phyloP scores from a whole-genome alignment of 1,140 invertebrate genomes.

The Drosophila elegans region DNA sequence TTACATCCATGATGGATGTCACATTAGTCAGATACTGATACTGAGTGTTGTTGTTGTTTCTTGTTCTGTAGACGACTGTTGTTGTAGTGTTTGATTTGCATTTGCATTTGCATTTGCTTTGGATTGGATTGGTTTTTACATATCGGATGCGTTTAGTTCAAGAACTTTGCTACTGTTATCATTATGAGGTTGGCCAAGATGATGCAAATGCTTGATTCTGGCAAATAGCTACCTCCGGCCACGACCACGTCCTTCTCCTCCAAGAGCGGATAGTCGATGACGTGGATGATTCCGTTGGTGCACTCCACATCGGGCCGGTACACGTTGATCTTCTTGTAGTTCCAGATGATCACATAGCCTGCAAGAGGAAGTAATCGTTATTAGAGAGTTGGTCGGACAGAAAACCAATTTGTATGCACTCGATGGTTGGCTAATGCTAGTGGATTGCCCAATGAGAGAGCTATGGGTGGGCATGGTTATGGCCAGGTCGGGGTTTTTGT shows the following conservation, averaged over 20 bases:
- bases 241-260: conserved; percentile 93
- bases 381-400: not conserved
- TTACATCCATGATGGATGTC: conserved; percentile 44
- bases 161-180: conserved; percentile 83
- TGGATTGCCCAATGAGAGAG: conserved; percentile 41
- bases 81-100: conserved; percentile 53
- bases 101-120: conserved; percentile 56
- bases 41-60: conserved; percentile 36
- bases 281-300: conserved; percentile 96
- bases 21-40: conserved; percentile 56
- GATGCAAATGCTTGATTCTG: conserved; percentile 80
- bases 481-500: conserved; percentile 55
- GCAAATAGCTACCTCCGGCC: conserved; percentile 83
- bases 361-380: conserved; percentile 29
- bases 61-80: conserved; percentile 62
- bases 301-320: conserved; percentile 95
- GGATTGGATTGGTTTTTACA: conserved; percentile 61
- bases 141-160: conserved; percentile 79
- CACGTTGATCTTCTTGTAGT: conserved; percentile 92
- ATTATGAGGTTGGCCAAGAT: conserved; percentile 84
- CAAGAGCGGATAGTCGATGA: conserved; percentile 93
- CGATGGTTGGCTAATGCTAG: conserved; percentile 26
- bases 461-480: conserved; percentile 44
- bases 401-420: not conserved
- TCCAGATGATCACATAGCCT: conserved; percentile 92